These are phyloP conservation scores for Clarias pachynema DNA, from an alignment of 2,797 vertebrate genomes.

Conservation along the genomic window DNA sequence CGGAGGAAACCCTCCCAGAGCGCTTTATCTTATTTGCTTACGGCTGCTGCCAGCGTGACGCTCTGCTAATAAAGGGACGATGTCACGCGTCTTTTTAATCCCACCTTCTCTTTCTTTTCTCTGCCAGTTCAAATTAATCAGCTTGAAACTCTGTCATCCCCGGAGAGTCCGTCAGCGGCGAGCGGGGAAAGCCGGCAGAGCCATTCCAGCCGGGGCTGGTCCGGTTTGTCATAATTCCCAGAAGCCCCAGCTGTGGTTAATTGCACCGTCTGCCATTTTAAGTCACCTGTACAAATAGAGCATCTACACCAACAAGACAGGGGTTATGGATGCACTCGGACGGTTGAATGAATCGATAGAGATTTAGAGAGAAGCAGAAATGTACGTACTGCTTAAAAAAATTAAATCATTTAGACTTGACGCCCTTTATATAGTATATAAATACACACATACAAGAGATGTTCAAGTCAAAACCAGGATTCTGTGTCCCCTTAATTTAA, in stretches of 20 bases:
- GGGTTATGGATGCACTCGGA: not conserved
- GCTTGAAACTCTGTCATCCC: conserved; percentile 40
- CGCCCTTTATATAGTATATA: no score
- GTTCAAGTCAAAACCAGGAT: no score
- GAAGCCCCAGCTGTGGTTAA: conserved; percentile 50
- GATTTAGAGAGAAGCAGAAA: not conserved
- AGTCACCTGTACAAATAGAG: conserved; percentile 45
- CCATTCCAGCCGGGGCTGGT: conserved; percentile 32
- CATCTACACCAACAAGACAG: conserved; percentile 13
- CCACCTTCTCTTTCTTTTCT: conserved; percentile 14
- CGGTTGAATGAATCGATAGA: not conserved
- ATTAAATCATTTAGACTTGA: not conserved
- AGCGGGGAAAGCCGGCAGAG: conserved; percentile 23
- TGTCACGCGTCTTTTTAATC: conserved; percentile 44
- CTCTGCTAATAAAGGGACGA: conserved; percentile 53
- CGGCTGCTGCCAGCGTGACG: conserved; percentile 32
- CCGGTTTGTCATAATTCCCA: conserved; percentile 49
- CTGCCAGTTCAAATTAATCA: conserved; percentile 59
- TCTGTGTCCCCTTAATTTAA: no score
- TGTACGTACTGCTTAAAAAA: not conserved
- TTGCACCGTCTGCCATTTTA: conserved; percentile 53
- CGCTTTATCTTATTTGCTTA: conserved; percentile 53
- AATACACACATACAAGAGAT: no score
- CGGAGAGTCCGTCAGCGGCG: conserved; percentile 31
- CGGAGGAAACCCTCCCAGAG: conserved; percentile 36